Percentiles rank a stretch among this genome's conserved stretches.
Conservation (phyloP, 2,113 vertebrate species). For the Pavo muticus region DNA sequence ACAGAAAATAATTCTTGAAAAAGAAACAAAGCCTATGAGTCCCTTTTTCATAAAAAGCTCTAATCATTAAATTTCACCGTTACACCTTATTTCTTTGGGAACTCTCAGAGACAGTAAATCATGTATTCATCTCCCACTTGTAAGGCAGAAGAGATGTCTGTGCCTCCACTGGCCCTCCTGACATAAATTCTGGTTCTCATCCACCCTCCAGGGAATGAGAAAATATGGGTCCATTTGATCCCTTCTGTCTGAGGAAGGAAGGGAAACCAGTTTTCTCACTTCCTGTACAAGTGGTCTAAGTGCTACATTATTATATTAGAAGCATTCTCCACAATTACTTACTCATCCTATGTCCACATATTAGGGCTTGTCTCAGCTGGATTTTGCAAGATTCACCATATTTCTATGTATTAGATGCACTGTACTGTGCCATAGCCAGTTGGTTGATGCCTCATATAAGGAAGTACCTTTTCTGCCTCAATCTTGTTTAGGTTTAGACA, state of each 20-base stretch:
- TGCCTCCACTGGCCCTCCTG: background rate
- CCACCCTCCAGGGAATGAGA: background rate
- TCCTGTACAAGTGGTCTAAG: background rate
- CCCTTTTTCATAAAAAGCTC: background rate
- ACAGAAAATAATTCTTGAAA: background rate
- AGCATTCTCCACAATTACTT: background rate
- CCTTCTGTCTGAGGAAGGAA: background rate
- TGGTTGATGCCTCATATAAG: background rate
- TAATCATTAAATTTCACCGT: background rate
- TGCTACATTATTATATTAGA: constrained; percentile 32
- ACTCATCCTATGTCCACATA: background rate
- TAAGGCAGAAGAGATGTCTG: background rate
- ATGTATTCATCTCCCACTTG: background rate
- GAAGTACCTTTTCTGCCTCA: background rate
- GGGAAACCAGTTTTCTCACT: background rate
- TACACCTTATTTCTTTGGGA: background rate
- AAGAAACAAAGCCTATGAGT: background rate
- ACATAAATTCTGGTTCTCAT: constrained; percentile 32
- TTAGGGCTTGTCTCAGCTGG: constrained; percentile 3
- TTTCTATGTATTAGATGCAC: background rate
- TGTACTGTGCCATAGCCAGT: background rate
- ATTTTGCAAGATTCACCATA: background rate
- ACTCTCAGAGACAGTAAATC: background rate
- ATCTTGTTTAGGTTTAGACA: background rate
- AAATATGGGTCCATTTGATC: background rate